Evolutionary conservation across 2,797 vertebrate species (phyloP).

Genomic region (Aphelocoma californica): DNA sequence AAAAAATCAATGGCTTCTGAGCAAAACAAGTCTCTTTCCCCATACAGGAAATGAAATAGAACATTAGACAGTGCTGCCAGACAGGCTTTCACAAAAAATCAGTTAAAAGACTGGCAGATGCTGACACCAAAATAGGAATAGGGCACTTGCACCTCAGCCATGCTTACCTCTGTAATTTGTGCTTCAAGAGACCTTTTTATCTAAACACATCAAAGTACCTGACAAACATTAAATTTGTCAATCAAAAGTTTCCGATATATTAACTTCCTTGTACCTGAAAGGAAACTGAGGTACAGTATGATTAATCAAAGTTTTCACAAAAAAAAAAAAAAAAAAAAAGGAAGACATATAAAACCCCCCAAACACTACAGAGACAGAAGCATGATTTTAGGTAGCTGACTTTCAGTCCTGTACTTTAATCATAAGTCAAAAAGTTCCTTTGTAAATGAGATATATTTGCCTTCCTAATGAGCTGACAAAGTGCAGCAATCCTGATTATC

Average conservation of each 20-base stretch:
- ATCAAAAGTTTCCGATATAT: neutral
- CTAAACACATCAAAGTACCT: neutral
- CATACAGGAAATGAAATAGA: neutral
- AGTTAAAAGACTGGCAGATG: neutral
- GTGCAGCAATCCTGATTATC: slow-evolving; percentile 24
- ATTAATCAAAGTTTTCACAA: neutral
- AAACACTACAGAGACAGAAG: neutral
- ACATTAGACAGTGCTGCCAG: neutral
- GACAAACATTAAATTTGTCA: neutral
- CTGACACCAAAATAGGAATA: neutral
- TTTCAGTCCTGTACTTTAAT: slow-evolving; percentile 6
- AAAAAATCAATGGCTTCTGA: neutral
- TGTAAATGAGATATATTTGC: slow-evolving; percentile 10
- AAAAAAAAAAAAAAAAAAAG: neutral
- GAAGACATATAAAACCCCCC: accelerated
- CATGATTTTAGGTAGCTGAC: neutral
- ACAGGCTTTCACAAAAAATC: neutral
- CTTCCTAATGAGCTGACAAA: slow-evolving; percentile 23
- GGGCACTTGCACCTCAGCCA: neutral
- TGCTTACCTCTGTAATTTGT: neutral
- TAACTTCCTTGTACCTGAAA: neutral
- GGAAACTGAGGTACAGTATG: slow-evolving; percentile 12
- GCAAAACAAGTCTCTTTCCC: neutral
- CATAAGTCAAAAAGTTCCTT: slow-evolving; percentile 1
- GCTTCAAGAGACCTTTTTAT: neutral